phyloP scores from a whole-genome alignment of 2,888 invertebrate genomes.

The Drosophila vallismaia region DNA sequence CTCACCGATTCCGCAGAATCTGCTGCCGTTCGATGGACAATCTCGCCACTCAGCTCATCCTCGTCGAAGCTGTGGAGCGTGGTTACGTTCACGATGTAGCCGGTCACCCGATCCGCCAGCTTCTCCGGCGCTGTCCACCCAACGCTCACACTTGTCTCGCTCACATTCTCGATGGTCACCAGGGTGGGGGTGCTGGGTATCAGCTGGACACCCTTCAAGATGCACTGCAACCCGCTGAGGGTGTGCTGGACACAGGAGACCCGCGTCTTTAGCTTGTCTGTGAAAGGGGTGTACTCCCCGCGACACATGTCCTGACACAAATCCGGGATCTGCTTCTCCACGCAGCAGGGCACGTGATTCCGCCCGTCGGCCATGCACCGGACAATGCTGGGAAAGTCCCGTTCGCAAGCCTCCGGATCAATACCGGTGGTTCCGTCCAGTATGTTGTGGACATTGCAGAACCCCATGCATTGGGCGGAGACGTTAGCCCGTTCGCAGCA shows the following conservation, averaged over 20 bases:
- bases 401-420: constrained; percentile 92
- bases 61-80: constrained; percentile 88
- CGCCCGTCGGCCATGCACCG: constrained; percentile 92
- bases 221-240: constrained; percentile 92
- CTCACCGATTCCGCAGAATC: constrained; percentile 67
- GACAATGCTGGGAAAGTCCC: constrained; percentile 91
- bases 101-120: constrained; percentile 87
- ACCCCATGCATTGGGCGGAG: constrained; percentile 89
- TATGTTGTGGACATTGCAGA: constrained; percentile 91
- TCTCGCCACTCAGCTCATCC: constrained; percentile 73
- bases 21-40: constrained; percentile 40
- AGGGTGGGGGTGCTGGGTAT: constrained; percentile 90
- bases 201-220: constrained; percentile 89
- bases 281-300: constrained; percentile 93
- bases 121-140: constrained; percentile 89
- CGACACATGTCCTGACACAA: constrained; percentile 94
- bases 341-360: constrained; percentile 94
- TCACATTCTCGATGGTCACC: constrained; percentile 89
- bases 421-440: constrained; percentile 90
- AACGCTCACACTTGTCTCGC: constrained; percentile 89
- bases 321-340: constrained; percentile 91
- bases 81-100: constrained; percentile 90
- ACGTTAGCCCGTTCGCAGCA: constrained; percentile 90
- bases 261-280: constrained; percentile 92
- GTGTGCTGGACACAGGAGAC: constrained; percentile 93